phyloP scores from a whole-genome alignment of 2,113 vertebrate genomes.

The Syngnathoides biaculeatus region DNA sequence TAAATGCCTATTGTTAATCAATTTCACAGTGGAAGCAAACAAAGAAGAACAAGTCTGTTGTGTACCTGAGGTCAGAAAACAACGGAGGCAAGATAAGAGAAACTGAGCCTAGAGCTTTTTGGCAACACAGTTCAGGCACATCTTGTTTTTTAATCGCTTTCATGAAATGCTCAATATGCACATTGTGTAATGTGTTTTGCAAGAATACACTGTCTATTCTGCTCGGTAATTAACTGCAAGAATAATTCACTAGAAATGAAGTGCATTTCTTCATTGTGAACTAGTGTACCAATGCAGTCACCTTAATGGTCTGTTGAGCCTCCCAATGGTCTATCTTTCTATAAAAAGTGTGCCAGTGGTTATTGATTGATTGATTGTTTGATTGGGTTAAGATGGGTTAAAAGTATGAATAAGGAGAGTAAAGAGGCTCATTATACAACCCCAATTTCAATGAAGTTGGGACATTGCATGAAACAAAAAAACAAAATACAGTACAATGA shows the following conservation, averaged over 20 bases:
- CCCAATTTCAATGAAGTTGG: too few species aligned
- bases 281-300: slow-evolving; percentile 12
- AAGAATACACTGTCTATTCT: neutral
- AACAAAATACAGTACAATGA: too few species aligned
- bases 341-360: too few species aligned
- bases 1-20: slow-evolving; percentile 72
- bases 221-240: neutral
- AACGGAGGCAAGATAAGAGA: slow-evolving; percentile 34
- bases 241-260: slow-evolving; percentile 1
- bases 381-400: too few species aligned
- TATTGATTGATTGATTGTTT: too few species aligned
- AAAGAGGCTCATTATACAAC: too few species aligned
- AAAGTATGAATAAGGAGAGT: too few species aligned
- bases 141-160: neutral
- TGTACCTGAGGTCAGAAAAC: slow-evolving; percentile 43
- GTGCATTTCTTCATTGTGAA: neutral
- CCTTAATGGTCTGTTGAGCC: slow-evolving; percentile 52
- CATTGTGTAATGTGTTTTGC: slow-evolving; percentile 8
- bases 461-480: too few species aligned
- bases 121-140: neutral
- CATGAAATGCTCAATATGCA: slow-evolving; percentile 18
- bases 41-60: slow-evolving; percentile 34
- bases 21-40: slow-evolving; percentile 62
- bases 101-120: slow-evolving; percentile 31
- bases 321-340: too few species aligned